phyloP scores from a whole-genome alignment of 64 coral and sea anemone genomes.

The Pocillopora damicornis region DNA sequence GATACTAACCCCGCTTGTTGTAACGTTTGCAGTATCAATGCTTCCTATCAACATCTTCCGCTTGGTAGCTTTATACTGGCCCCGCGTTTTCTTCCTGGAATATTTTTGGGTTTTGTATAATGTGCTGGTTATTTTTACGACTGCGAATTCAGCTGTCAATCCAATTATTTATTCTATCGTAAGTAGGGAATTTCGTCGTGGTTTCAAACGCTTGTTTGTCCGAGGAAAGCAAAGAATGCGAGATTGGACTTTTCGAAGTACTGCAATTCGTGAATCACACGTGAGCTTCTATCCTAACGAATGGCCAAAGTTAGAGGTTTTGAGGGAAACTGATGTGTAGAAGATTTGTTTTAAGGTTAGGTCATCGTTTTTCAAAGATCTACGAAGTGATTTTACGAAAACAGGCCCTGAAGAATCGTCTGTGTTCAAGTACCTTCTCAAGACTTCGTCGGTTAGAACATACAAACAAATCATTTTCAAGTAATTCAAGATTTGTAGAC shows the following conservation, averaged over 20 bases:
- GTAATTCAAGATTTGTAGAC: no score
- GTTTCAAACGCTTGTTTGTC: constrained; percentile 23
- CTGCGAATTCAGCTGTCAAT: constrained; percentile 15
- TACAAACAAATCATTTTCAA: no score
- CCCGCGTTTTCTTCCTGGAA: neutral
- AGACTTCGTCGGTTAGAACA: no score
- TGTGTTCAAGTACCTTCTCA: no score
- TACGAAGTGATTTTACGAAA: no score
- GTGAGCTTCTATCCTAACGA: neutral
- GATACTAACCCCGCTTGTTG: constrained; percentile 27
- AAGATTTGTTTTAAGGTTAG: neutral
- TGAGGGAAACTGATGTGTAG: constrained; percentile 24
- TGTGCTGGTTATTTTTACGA: constrained; percentile 16
- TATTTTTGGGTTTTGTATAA: constrained; percentile 42
- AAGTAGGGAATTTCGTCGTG: constrained; percentile 31
- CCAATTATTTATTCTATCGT: constrained; percentile 43
- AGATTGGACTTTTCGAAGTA: no score
- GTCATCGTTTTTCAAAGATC: no score
- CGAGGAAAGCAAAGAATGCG: neutral
- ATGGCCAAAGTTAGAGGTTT: constrained; percentile 15
- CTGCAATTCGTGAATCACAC: neutral
- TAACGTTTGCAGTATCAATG: constrained; percentile 37
- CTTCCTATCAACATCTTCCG: constrained; percentile 18
- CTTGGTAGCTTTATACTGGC: constrained; percentile 5
- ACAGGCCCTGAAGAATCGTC: no score